These are phyloP conservation scores for Pyrochroa serraticornis DNA, from an alignment of 2,888 invertebrate species.

Conservation along the genomic window DNA sequence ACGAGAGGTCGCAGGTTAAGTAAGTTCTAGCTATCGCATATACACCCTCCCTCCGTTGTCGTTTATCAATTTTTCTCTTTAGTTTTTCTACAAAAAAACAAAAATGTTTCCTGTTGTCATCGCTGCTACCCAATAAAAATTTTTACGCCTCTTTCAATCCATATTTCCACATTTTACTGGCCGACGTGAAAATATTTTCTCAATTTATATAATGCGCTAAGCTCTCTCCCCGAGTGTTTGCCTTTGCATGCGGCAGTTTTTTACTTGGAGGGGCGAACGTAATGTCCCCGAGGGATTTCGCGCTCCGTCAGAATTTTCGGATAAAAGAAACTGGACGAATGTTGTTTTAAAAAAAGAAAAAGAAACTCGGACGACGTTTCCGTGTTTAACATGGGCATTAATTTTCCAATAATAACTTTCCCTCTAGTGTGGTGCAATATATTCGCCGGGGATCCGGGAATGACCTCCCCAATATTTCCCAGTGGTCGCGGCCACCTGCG, in stretches of 20 bases:
- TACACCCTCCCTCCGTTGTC: conserved; percentile 20
- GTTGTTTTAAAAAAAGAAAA: conserved; percentile 44
- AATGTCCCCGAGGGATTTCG: conserved; percentile 12
- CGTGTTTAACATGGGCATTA: conserved; percentile 26
- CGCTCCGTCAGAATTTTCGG: conserved; percentile 25
- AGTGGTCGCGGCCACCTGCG: conserved; percentile 54
- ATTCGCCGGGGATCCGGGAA: conserved; percentile 40
- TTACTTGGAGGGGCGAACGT: conserved; percentile 9
- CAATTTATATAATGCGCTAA: conserved; percentile 47
- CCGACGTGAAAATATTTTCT: conserved; percentile 44
- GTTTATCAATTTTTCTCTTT: conserved; percentile 16
- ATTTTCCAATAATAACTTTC: conserved; percentile 13
- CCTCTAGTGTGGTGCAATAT: conserved; percentile 38
- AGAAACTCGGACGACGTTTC: no score
- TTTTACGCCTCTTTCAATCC: no score
- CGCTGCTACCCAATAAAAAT: no score
- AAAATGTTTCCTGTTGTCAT: no score
- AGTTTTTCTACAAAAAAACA: no score
- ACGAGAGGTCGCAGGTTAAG: conserved; percentile 56
- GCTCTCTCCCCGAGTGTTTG: conserved; percentile 31
- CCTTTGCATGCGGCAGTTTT: conserved; percentile 20
- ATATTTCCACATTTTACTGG: no score
- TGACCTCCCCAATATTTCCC: conserved; percentile 48
- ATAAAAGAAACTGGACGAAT: conserved; percentile 37
- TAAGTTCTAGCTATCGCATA: conserved; percentile 40